Evolutionary conservation across 2,888 invertebrate genomes (phyloP), one percentile per base, ranked within the genome.

Genomic region (Nesidiocoris tenuis): DNA sequence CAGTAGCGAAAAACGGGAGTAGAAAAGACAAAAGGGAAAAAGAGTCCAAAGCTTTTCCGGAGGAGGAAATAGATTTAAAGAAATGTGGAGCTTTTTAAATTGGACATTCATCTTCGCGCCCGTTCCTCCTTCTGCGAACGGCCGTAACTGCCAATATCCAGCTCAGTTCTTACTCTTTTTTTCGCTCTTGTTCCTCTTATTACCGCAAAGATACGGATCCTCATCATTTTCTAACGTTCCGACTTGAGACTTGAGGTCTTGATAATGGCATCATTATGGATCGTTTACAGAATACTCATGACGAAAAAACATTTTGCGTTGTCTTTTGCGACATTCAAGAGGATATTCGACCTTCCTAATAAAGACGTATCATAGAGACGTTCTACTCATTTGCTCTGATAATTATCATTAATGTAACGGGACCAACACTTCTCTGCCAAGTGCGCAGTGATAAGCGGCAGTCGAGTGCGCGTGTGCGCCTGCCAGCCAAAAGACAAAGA

Each of bases 81-180:
- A 72, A 72, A 72, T 72, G 72, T 72, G 72, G 72, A 72, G 63
- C 72, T 63, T 72, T 72, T 72, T 72, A 72, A 72, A 72, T 72
- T 63, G 72, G 25, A 72, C 72, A 72, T 72, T 72, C 54, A 72
- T 72, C 72, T 72, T 54, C 22, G 61, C 61, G 63, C 24, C 22
- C 21, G 39, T 21, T 61, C 54, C 39, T 39, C n/a, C n/a, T n/a
- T n/a, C 12, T 39, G 12, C 39, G n/a, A 54, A 39, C n/a, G n/a
- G 21, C 25, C 61, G 72, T 23, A 63, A 54, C 19, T 72, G 72
- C 72, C 72, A 63, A 72, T 72, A 72, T 63, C 54, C 72, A n/a
- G n/a, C n/a, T n/a, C n/a, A n/a, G n/a, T n/a, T n/a, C n/a, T n/a
- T n/a, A n/a, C n/a, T n/a, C n/a, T n/a, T n/a, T n/a, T n/a, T n/a